A percentile compares a stretch with the other conserved stretches of the same genome.
Conservation (phyloP, 1,140 invertebrate genomes). For the Eufriesea mexicana region DNA sequence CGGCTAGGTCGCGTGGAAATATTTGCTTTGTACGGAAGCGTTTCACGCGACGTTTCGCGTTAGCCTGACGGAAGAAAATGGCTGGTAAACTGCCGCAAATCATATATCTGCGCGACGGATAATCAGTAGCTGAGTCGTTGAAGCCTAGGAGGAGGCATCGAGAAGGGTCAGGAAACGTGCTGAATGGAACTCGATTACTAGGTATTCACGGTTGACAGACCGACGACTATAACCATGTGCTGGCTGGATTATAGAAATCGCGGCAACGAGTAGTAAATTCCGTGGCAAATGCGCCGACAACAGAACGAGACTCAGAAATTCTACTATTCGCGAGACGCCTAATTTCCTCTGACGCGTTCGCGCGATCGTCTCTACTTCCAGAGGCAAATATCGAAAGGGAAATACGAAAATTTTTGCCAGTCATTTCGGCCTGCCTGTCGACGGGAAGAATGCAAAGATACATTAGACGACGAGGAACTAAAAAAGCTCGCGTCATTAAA, state of each 20-base stretch:
- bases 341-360: not conserved
- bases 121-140: not conserved
- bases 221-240: slow-evolving; percentile 5
- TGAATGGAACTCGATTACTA: slow-evolving; percentile 40
- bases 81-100: too few relatives aligned
- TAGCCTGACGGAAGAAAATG: too few relatives aligned
- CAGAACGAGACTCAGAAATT: too few relatives aligned
- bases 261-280: not conserved
- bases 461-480: not conserved
- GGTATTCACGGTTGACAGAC: slow-evolving; percentile 10
- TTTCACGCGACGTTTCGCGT: not conserved
- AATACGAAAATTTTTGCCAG: not conserved
- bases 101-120: not conserved
- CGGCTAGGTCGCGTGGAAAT: too few relatives aligned
- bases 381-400: not conserved
- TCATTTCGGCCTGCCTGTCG: not conserved
- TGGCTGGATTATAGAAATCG: slow-evolving; percentile 36
- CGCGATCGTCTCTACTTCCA: too few relatives aligned
- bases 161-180: slow-evolving; percentile 27
- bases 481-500: too few relatives aligned
- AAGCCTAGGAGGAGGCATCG: not conserved
- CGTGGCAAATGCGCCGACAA: not conserved
- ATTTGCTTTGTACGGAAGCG: too few relatives aligned
- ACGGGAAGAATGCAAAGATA: not conserved
- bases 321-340: not conserved